Base-by-base conservation (phyloP, 1,140 invertebrate species). In the Zeugodacus cucurbitae region DNA sequence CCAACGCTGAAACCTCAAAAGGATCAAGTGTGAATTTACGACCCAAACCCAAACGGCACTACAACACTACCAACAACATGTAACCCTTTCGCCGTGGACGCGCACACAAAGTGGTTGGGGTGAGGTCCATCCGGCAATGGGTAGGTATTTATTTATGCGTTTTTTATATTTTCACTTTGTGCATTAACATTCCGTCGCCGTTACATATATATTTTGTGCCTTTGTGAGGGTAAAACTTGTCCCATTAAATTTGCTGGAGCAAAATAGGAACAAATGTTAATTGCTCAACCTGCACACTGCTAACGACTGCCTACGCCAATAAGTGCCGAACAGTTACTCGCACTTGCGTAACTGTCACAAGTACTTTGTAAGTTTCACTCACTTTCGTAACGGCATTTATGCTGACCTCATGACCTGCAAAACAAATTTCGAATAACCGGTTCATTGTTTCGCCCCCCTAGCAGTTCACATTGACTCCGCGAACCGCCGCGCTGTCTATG, bases 21-120 rank as follows among this genome's bases (percentile, higher is more conserved):
- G 74, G 74, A 82, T 82, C 74, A 82, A 82, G 74, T 82, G 74
- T 82, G 74, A 82, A 82, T 82, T 82, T 82, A 82, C 74, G 74
- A 82, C 11, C 74, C 37, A 44, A 41, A 29, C 74, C n/a, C n/a
- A 82, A 22, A 20, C 11, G 11, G n/a, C n/a, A n/a, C n/a, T n/a
- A n/a, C n/a, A n/a, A n/a, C n/a, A n/a, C n/a, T 6, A 22, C 6
- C 7, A 10, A n/a, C 41, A 48, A 82, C 8, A 82, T n/a, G 29
- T 22, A 82, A 82, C 74, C 74, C 74, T 82, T 82, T 48, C 34
- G 4, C 20, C 17, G 26, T 7, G 8, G n/a, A 1, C 22, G 22
- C 3, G 0, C 11, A 67, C 22, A 10, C 22, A 62, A 26, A 26
- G 74, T 37, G 74, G 74, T n/a, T 44, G 37, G 2, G 74, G 41